A percentile compares a stretch with the other conserved stretches of the same genome.
Evolutionary conservation across 2,113 vertebrate species (phyloP).

Genomic region (Crotalus horridus): DNA sequence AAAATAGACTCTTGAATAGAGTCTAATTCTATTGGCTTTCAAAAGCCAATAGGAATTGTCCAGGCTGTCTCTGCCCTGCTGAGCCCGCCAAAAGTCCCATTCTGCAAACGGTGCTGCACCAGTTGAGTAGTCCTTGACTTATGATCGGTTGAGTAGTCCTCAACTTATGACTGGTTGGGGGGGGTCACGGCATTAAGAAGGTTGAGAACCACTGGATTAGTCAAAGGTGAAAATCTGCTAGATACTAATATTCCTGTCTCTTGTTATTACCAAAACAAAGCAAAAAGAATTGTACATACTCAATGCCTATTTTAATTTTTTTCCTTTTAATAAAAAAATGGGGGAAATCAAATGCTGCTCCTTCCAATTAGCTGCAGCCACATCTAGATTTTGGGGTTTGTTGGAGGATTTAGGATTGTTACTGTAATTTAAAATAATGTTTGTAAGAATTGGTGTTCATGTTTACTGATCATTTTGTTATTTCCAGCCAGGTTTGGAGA

Average conservation of each 20-base stretch:
- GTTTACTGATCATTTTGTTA: constrained; percentile 50
- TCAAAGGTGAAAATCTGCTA: neutral
- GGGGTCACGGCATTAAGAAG: too few relatives aligned
- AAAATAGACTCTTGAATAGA: too few relatives aligned
- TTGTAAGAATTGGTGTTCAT: neutral
- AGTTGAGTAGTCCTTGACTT: too few relatives aligned
- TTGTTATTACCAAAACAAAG: neutral
- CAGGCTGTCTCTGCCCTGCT: too few relatives aligned
- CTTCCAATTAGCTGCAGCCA: neutral
- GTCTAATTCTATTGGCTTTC: too few relatives aligned
- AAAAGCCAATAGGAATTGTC: too few relatives aligned
- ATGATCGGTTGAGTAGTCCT: too few relatives aligned
- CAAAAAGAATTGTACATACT: neutral
- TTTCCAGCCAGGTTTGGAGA: constrained; percentile 85
- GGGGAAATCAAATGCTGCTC: neutral
- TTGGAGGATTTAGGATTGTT: neutral
- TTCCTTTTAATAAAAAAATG: neutral
- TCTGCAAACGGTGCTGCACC: too few relatives aligned
- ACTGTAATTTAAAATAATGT: neutral
- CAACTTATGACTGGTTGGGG: too few relatives aligned
- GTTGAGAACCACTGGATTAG: neutral
- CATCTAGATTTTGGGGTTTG: neutral
- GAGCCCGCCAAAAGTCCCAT: too few relatives aligned
- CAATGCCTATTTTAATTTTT: neutral
- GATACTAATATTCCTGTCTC: neutral